These are phyloP conservation scores for Melinopterus prodromus DNA, from an alignment of 2,888 invertebrate genomes.

Conservation along the genomic window DNA sequence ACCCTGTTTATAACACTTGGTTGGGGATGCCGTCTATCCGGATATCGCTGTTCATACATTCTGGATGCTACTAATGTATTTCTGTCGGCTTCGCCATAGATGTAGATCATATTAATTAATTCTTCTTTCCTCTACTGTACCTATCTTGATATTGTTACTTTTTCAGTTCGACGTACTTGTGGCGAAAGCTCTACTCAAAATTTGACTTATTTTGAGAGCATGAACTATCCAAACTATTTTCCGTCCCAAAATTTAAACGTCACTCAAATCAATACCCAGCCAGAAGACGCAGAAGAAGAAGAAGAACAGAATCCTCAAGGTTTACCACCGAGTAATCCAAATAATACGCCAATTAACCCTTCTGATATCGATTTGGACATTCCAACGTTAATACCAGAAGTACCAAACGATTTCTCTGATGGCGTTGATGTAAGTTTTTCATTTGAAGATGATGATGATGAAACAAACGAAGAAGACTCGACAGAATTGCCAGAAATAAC, in stretches of 20 bases:
- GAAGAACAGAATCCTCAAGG: neutral
- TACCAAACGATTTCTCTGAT: neutral
- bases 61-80: no score
- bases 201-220: constrained; percentile 77
- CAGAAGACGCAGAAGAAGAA: constrained; percentile 19
- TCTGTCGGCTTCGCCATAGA: no score
- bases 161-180: constrained; percentile 72
- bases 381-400: neutral
- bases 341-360: neutral
- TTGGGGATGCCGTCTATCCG: no score
- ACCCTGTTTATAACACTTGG: no score
- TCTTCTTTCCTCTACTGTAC: no score
- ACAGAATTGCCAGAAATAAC: neutral
- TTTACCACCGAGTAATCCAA: neutral
- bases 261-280: neutral
- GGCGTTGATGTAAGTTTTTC: neutral
- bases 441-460: neutral
- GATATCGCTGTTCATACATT: no score
- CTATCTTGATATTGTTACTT: neutral
- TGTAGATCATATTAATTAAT: no score
- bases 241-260: constrained; percentile 36
- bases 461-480: neutral
- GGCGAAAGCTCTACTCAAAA: constrained; percentile 69
- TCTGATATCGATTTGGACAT: neutral
- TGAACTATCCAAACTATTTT: constrained; percentile 68